phyloP scores from a whole-genome alignment of 2,113 vertebrate genomes.

The Rhizomys pruinosus region DNA sequence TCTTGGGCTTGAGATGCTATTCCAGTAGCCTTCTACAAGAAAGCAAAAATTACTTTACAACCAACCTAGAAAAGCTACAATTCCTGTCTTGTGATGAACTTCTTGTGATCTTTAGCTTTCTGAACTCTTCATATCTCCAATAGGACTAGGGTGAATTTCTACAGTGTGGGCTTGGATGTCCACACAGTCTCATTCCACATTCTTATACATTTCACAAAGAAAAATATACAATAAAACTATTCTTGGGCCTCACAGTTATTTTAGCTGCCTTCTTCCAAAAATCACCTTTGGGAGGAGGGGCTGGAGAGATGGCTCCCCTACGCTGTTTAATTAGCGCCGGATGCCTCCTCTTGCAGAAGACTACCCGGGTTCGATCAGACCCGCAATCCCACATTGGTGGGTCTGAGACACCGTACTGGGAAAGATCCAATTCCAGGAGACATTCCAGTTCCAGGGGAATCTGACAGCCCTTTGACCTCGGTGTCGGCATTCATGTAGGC shows the following conservation, averaged over 20 bases:
- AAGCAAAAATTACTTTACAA: constrained; percentile 62
- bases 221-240: background rate
- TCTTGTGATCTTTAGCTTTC: background rate
- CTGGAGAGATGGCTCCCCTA: too few relatives aligned
- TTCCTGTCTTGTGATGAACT: background rate
- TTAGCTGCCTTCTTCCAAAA: background rate
- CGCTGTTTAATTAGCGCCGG: too few relatives aligned
- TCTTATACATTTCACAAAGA: background rate
- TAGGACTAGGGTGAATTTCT: constrained; percentile 57
- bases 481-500: too few relatives aligned
- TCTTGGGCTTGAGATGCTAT: constrained; percentile 90
- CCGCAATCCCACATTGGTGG: too few relatives aligned
- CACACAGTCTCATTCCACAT: background rate
- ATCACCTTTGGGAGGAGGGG: too few relatives aligned
- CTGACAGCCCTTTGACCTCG: too few relatives aligned
- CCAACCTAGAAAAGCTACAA: background rate
- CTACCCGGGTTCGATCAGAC: too few relatives aligned
- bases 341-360: too few relatives aligned
- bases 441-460: too few relatives aligned
- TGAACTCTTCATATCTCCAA: background rate
- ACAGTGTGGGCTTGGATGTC: background rate
- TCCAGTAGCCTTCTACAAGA: constrained; percentile 92
- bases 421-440: too few relatives aligned
- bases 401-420: too few relatives aligned
- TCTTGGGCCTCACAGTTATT: background rate